phyloP scores from a whole-genome alignment of 2,113 vertebrate species.

The Hassar affinis region DNA sequence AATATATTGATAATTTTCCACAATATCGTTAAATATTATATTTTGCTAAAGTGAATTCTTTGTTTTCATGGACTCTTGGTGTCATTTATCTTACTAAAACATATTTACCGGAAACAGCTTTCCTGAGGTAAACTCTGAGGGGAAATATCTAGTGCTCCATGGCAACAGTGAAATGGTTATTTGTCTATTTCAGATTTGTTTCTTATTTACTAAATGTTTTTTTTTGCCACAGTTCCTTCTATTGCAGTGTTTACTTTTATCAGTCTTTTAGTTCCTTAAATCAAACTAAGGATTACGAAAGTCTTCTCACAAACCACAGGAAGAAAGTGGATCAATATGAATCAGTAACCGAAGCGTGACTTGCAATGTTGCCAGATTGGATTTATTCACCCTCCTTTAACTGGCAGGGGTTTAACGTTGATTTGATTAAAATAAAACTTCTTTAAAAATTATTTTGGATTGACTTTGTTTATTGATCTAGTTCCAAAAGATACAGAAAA shows the following conservation, averaged over 20 bases:
- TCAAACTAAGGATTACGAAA: background rate
- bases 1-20: background rate
- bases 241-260: background rate
- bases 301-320: background rate
- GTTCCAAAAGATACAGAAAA: background rate
- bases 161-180: background rate
- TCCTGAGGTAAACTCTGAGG: background rate
- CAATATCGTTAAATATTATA: background rate
- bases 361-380: background rate
- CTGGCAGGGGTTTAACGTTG: background rate
- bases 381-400: background rate
- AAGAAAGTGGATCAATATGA: background rate
- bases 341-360: background rate
- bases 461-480: background rate
- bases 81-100: background rate
- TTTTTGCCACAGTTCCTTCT: background rate
- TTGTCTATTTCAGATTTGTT: background rate
- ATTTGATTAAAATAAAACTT: background rate
- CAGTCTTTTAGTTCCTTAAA: background rate
- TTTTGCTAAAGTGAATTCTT: background rate
- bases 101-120: background rate
- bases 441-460: background rate
- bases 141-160: background rate
- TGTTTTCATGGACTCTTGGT: background rate
- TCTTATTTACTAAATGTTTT: background rate